These are phyloP conservation scores for Pollimyrus isidori DNA, from an alignment of 2,113 vertebrate species.

Conservation along the genomic window DNA sequence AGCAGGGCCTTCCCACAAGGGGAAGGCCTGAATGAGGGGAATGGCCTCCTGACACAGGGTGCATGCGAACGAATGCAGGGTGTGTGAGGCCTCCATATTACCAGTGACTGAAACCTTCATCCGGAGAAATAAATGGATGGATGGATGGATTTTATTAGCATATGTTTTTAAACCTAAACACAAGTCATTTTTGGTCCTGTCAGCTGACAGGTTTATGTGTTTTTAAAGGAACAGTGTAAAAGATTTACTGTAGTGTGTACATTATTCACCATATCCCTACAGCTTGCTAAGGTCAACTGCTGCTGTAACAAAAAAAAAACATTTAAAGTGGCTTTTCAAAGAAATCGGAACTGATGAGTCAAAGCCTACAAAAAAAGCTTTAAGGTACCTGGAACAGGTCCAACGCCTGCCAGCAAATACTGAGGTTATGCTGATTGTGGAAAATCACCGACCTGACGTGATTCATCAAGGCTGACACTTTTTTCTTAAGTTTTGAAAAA, in stretches of 20 bases:
- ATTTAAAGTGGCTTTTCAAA: not conserved
- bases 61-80: not conserved
- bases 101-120: not conserved
- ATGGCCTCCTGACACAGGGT: not conserved
- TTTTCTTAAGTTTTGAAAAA: not conserved
- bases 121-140: not conserved
- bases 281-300: not conserved
- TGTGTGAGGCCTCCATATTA: not conserved
- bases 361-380: not conserved
- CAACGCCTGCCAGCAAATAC: not conserved
- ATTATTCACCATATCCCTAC: not conserved
- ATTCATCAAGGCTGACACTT: not conserved
- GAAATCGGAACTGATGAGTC: not conserved
- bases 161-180: not conserved
- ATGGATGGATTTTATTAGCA: not conserved
- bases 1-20: constrained; percentile 27
- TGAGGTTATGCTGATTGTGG: constrained; percentile 1
- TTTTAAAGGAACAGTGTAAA: not conserved
- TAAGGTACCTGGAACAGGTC: not conserved
- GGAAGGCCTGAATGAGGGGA: not conserved
- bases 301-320: not conserved
- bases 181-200: not conserved
- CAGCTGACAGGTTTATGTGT: not conserved
- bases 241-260: not conserved
- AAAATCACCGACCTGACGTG: not conserved